Evolutionary conservation across 37 sponge, comb jelly and placozoan genomes (phyloP).

Genomic region (Trichoplax adhaerens): DNA sequence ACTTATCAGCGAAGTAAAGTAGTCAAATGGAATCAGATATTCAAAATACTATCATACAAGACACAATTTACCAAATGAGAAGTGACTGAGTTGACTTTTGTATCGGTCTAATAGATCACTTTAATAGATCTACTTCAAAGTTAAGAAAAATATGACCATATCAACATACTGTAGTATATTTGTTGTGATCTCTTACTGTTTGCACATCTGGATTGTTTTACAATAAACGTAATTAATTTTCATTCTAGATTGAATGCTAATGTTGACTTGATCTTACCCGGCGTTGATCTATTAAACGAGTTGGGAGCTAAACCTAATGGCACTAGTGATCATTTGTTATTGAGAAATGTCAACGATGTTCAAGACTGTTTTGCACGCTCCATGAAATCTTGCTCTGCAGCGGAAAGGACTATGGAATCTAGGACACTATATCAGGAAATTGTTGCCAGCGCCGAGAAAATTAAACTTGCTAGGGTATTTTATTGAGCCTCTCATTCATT

Average conservation of each 20-base stretch:
- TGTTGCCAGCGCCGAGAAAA: constrained; percentile 17
- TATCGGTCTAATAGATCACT: too few species aligned
- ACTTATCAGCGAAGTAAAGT: too few species aligned
- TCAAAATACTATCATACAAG: too few species aligned
- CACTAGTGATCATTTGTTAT: constrained; percentile 18
- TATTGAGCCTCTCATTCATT: too few species aligned
- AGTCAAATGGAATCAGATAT: too few species aligned
- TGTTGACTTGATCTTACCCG: constrained; percentile 65
- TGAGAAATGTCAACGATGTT: constrained; percentile 25
- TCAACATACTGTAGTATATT: too few species aligned
- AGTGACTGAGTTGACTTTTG: too few species aligned
- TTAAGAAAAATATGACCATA: too few species aligned
- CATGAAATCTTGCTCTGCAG: constrained; percentile 54
- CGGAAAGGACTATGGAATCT: constrained; percentile 39
- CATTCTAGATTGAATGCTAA: constrained; percentile 55
- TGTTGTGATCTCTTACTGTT: too few species aligned
- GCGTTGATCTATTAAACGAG: constrained; percentile 22
- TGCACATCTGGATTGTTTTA: too few species aligned
- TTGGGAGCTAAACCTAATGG: constrained; percentile 14
- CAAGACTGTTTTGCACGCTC: constrained; percentile 40
- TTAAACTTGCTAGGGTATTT: background rate
- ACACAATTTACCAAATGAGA: too few species aligned
- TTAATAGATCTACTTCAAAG: too few species aligned
- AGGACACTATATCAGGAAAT: constrained; percentile 26
- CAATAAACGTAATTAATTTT: background rate